Conservation (phyloP, 2,797 vertebrate species). For the Semotilus atromaculatus region DNA sequence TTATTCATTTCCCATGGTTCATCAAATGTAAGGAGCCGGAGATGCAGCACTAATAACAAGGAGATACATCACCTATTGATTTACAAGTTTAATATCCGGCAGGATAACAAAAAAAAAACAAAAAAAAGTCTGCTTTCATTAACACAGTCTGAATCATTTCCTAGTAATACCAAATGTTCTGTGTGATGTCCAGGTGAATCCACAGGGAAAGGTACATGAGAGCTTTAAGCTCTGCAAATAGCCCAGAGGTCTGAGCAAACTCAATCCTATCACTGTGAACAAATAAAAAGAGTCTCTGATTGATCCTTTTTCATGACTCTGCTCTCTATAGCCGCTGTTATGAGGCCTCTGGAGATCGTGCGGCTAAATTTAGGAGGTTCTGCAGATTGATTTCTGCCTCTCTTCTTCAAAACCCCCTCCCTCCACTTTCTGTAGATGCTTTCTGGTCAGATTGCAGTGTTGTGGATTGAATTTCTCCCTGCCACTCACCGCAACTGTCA, state of each 20-base stretch:
- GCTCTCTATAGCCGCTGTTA: conserved; percentile 37
- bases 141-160: conserved; percentile 33
- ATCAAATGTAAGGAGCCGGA: conserved; percentile 1
- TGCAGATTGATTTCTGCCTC: conserved; percentile 43
- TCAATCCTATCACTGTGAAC: conserved; percentile 48
- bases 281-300: conserved; percentile 51
- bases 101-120: conserved; percentile 1
- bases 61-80: conserved; percentile 38
- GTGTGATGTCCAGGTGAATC: conserved; percentile 26
- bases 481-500: conserved; percentile 70
- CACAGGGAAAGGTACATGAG: conserved; percentile 16
- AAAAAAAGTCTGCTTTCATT: conserved; percentile 29
- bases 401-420: conserved; percentile 20
- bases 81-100: conserved; percentile 16
- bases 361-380: conserved; percentile 46
- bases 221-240: conserved; percentile 43
- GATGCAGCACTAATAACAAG: background rate
- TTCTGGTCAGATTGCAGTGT: conserved; percentile 69
- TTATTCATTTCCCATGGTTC: conserved; percentile 18
- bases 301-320: conserved; percentile 45
- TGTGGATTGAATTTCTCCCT: conserved; percentile 74
- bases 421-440: conserved; percentile 71
- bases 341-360: conserved; percentile 38
- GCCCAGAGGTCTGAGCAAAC: conserved; percentile 32
- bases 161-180: conserved; percentile 57